A percentile compares a stretch with the other conserved stretches of the same genome.
Evolutionary conservation across 2,797 vertebrate genomes (phyloP).

Genomic region (Falco berigora): DNA sequence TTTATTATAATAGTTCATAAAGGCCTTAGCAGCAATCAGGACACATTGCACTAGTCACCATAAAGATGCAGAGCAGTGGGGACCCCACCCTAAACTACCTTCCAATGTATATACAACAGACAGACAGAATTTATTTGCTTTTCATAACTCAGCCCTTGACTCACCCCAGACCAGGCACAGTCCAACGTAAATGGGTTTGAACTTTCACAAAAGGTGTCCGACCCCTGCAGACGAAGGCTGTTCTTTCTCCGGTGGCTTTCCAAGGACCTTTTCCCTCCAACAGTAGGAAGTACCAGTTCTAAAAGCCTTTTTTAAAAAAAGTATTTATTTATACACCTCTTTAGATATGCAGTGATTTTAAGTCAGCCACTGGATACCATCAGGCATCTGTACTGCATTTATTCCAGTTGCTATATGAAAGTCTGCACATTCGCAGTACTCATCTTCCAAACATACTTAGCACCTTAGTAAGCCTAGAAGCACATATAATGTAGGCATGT

Average conservation of each 20-base stretch:
- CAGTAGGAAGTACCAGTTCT: neutral
- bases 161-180: neutral
- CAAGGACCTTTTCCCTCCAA: neutral
- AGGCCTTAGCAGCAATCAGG: neutral
- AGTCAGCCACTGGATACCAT: neutral
- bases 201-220: neutral
- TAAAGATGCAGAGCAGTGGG: neutral
- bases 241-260: neutral
- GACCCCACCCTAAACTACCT: neutral
- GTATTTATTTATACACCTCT: neutral
- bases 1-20: neutral
- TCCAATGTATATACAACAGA: neutral
- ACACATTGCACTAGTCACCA: neutral
- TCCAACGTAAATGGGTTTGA: neutral
- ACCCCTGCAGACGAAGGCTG: neutral
- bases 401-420: neutral
- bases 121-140: conserved; percentile 12
- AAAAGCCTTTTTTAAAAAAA: neutral
- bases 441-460: neutral
- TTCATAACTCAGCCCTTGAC: neutral
- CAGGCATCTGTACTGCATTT: neutral
- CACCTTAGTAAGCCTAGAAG: neutral
- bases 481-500: neutral
- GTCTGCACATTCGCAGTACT: neutral
- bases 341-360: neutral